Evolutionary conservation across 2,797 vertebrate genomes (phyloP).

Genomic region (Anolis apletophallus): DNA sequence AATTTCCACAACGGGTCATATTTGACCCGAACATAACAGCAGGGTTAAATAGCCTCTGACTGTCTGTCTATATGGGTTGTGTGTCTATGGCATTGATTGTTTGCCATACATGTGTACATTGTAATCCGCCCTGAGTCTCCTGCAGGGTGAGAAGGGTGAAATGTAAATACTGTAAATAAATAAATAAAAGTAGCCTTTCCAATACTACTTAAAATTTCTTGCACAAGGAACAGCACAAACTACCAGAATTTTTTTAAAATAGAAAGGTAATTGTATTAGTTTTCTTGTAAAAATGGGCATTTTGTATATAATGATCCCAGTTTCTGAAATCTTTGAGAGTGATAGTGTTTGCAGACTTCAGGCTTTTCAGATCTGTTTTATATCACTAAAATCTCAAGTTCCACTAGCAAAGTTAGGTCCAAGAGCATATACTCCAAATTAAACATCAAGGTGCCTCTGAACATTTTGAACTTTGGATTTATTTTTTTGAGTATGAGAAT

Average conservation of each 20-base stretch:
- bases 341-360: not conserved
- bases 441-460: not conserved
- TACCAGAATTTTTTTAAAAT: not conserved
- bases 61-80: too few relatives aligned
- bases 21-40: too few relatives aligned
- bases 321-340: not conserved
- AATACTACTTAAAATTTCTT: not conserved
- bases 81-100: too few relatives aligned
- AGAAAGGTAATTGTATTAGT: not conserved
- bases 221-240: not conserved
- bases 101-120: too few relatives aligned
- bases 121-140: too few relatives aligned
- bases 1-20: too few relatives aligned
- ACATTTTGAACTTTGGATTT: too few relatives aligned
- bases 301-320: not conserved
- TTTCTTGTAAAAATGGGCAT: not conserved
- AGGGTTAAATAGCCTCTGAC: too few relatives aligned
- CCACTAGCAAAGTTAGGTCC: not conserved
- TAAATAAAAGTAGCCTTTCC: not conserved
- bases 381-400: not conserved
- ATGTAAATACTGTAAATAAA: too few relatives aligned
- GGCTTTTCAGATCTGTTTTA: not conserved
- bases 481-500: not conserved
- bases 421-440: not conserved
- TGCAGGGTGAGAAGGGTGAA: too few relatives aligned